Evolutionary conservation across 1,140 invertebrate genomes (phyloP), one percentile per base, ranked within the genome.

Genomic region (Calycopis cecrops): DNA sequence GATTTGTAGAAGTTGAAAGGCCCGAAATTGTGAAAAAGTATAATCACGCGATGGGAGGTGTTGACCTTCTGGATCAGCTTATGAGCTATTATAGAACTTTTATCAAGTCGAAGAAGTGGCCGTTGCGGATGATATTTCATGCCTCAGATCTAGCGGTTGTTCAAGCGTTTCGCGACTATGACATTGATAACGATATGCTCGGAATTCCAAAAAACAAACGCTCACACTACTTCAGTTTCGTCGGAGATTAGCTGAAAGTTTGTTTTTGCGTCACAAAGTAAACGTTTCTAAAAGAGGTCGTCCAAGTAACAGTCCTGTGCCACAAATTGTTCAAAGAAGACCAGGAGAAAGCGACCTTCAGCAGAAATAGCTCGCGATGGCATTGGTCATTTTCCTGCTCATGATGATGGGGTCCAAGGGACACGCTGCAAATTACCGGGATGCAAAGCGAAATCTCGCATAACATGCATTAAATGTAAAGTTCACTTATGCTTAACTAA

Each of bases 11-110:
- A 28, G 64, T 80, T 14, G 58, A 71, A 49, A 48, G 76, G 12
- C 79, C 74, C 47, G 69, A 79, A 66, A 54, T 80, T 1, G 65
- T 82, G 3, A 63, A 34, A 75, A 80, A 65, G 65, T n/a, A n/a
- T n/a, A n/a, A n/a, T n/a, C n/a, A n/a, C n/a, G n/a, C n/a, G n/a
- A 72, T 34, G 44, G 53, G 35, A 55, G 48, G 49, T 49, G 59
- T 11, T 49, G 48, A 82, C 60, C 65, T 70, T 12, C 49, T 76
- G 52, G 75, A 84, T 66, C 61, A 68, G 59, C 52, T 51, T 12
- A 72, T 69, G 62, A 67, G 65, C 35, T 71, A 68, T 42, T 68
- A 68, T 44, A 68, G 66, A 14, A 65, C 63, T 2, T 72, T 67
- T 35, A 65, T 72, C 61, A 69, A 67, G 55, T 68, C 52, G 35